Conservation (phyloP, 2,113 vertebrate genomes). For the Oplegnathus fasciatus region DNA sequence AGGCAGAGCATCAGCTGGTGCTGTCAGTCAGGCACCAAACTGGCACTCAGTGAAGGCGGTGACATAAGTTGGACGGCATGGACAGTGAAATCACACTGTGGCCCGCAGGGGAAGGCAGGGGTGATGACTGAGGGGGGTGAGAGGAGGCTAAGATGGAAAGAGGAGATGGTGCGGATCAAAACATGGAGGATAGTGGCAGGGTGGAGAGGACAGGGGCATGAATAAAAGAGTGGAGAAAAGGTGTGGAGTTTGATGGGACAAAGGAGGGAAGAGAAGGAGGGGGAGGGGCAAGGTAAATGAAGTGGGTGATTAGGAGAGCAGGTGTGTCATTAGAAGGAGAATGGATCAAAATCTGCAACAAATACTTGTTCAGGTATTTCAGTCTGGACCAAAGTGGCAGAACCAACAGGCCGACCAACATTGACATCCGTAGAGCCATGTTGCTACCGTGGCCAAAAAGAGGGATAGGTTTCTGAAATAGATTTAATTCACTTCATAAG, state of each 20-base stretch:
- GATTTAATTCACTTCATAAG: no score
- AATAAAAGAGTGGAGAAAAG: not conserved
- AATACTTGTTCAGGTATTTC: no score
- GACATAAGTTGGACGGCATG: slow-evolving; percentile 52
- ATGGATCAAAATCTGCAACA: no score
- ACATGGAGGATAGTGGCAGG: not conserved
- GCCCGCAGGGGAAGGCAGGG: slow-evolving; percentile 16
- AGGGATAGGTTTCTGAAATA: no score
- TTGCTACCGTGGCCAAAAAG: no score
- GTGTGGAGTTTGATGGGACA: not conserved
- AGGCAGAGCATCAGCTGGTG: slow-evolving; percentile 68
- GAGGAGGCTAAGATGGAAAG: slow-evolving; percentile 39
- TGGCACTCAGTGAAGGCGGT: slow-evolving; percentile 39
- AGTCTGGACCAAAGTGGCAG: no score
- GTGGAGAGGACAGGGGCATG: not conserved
- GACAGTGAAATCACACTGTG: slow-evolving; percentile 17
- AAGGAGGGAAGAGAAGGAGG: not conserved
- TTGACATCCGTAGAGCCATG: no score
- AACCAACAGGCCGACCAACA: no score
- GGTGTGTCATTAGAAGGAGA: not conserved
- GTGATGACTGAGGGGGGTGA: slow-evolving; percentile 40
- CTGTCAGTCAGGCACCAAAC: slow-evolving; percentile 72
- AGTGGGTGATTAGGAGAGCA: not conserved
- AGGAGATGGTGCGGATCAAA: slow-evolving; percentile 31
- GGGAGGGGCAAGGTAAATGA: not conserved